phyloP scores from a whole-genome alignment of 1,140 invertebrate species.

The Lepidostoma basale region DNA sequence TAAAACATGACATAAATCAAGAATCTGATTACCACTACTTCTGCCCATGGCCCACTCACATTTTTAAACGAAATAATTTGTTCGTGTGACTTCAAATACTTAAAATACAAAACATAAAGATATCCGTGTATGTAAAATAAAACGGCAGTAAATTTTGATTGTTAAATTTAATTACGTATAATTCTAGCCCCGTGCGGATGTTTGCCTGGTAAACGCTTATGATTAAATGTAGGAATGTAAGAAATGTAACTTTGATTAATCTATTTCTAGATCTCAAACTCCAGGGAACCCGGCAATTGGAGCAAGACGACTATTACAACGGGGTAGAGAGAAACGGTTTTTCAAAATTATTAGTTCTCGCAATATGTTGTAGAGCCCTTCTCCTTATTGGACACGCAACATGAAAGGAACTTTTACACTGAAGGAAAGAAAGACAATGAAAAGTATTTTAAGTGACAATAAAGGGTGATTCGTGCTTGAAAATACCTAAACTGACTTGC shows the following conservation, averaged over 20 bases:
- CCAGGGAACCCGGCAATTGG: conserved; percentile 34
- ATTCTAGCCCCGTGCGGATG: not conserved
- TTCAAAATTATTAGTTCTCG: conserved; percentile 12
- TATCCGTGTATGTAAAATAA: not conserved
- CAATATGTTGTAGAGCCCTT: not conserved
- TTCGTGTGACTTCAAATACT: not conserved
- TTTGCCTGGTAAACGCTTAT: not conserved
- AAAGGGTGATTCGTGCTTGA: too few species aligned
- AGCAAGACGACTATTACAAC: conserved; percentile 39
- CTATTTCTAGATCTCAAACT: conserved; percentile 41
- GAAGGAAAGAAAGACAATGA: not conserved
- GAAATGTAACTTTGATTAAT: not conserved
- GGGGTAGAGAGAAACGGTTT: not conserved
- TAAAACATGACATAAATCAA: too few species aligned
- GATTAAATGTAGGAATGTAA: not conserved
- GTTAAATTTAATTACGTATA: not conserved
- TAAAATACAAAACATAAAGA: not conserved
- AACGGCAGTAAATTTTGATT: not conserved
- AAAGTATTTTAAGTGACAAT: conserved; percentile 11
- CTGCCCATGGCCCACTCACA: too few species aligned
- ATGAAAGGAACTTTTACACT: conserved; percentile 9
- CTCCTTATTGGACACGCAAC: not conserved
- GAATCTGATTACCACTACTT: too few species aligned
- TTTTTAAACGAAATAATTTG: too few species aligned
- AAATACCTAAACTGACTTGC: too few species aligned